Percentiles rank a stretch among this genome's conserved stretches.
Conservation (phyloP, 1,140 invertebrate species). For the Galendromus occidentalis region DNA sequence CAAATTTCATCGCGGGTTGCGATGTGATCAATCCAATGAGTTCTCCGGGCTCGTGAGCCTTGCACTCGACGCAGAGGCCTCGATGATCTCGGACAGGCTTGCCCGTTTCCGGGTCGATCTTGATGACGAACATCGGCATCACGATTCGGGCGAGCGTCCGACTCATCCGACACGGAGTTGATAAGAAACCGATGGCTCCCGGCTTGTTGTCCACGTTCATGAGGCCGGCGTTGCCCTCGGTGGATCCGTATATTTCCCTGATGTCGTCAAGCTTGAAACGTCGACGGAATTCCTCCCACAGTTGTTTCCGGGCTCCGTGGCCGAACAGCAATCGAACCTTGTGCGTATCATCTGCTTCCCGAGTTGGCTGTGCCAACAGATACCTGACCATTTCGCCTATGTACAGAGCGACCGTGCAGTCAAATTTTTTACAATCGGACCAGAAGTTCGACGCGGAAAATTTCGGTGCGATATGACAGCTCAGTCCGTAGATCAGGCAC, state of each 20-base stretch:
- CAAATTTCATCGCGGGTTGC: slow-evolving; percentile 34
- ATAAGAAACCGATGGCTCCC: slow-evolving; percentile 73
- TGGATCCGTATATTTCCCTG: slow-evolving; percentile 35
- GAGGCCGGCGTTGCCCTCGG: slow-evolving; percentile 34
- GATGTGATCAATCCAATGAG: slow-evolving; percentile 77
- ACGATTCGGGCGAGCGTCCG: background rate
- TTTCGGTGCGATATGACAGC: slow-evolving; percentile 65
- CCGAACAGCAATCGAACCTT: slow-evolving; percentile 70
- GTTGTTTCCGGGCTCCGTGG: slow-evolving; percentile 83
- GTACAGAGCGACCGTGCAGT: slow-evolving; percentile 89
- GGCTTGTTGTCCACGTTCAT: slow-evolving; percentile 71
- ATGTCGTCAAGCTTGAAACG: slow-evolving; percentile 35
- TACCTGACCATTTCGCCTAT: slow-evolving; percentile 98
- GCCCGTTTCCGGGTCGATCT: slow-evolving; percentile 32
- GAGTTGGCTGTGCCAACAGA: slow-evolving; percentile 58
- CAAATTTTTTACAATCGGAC: slow-evolving; percentile 76
- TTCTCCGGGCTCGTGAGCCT: slow-evolving; percentile 68
- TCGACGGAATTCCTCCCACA: slow-evolving; percentile 77
- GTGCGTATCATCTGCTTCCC: slow-evolving; percentile 59
- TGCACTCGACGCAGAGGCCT: slow-evolving; percentile 36
- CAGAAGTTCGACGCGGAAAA: slow-evolving; percentile 92
- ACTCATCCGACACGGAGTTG: background rate
- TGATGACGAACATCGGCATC: slow-evolving; percentile 48
- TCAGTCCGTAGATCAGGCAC: slow-evolving; percentile 58
- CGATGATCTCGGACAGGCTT: slow-evolving; percentile 28